These are phyloP conservation scores for Drosophila insularis DNA, from an alignment of 1,140 invertebrate genomes.

Conservation along the genomic window DNA sequence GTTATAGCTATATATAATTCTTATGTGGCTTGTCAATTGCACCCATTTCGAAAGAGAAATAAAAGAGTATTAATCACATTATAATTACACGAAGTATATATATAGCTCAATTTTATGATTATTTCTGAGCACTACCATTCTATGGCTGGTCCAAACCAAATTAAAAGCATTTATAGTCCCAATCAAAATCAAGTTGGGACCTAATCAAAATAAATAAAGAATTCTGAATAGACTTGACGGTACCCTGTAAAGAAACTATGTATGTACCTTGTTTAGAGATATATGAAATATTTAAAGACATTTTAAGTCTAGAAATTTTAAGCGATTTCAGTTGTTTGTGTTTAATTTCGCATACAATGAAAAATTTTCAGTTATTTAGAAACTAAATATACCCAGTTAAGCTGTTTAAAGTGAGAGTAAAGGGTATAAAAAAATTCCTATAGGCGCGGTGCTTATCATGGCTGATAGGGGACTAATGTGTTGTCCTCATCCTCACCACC, in stretches of 20 bases:
- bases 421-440: background rate
- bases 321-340: background rate
- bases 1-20: no score
- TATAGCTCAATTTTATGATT: background rate
- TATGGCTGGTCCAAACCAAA: background rate
- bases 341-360: background rate
- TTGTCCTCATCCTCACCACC: background rate
- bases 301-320: no score
- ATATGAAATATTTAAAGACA: no score
- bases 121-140: background rate
- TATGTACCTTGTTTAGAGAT: no score
- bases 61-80: no score
- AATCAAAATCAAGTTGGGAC: constrained; percentile 5
- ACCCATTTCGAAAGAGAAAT: no score
- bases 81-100: background rate
- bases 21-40: no score
- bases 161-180: background rate
- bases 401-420: background rate
- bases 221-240: background rate
- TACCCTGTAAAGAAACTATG: background rate
- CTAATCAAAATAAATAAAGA: background rate
- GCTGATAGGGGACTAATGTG: background rate
- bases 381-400: background rate
- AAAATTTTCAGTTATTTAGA: background rate
- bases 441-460: background rate